These are phyloP conservation scores for Seriola dumerili DNA, from an alignment of 2,113 vertebrate species.

Conservation along the genomic window DNA sequence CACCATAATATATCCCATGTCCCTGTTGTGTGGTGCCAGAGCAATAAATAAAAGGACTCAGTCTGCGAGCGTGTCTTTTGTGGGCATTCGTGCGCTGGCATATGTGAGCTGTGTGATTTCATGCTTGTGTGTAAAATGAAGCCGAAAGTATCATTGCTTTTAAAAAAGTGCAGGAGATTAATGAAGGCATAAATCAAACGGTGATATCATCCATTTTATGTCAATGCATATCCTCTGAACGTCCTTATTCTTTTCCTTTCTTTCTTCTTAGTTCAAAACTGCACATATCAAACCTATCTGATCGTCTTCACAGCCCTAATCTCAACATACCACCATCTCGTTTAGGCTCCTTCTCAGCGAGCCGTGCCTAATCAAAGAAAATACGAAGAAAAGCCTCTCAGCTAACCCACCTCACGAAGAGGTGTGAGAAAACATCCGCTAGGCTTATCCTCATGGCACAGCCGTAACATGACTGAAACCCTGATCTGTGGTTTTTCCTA, in stretches of 20 bases:
- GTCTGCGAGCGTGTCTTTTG: conserved; percentile 44
- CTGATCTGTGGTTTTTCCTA: conserved; percentile 14
- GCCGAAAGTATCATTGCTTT: conserved; percentile 13
- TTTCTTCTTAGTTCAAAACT: neutral
- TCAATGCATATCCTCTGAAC: neutral
- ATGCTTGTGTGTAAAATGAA: conserved; percentile 50
- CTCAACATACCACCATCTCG: neutral
- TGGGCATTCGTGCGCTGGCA: conserved; percentile 33
- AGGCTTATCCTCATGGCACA: conserved; percentile 3
- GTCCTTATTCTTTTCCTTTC: neutral
- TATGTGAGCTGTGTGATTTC: conserved; percentile 50
- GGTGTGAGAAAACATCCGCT: conserved; percentile 40
- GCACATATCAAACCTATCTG: neutral
- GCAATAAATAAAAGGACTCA: conserved; percentile 56
- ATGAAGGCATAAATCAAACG: neutral
- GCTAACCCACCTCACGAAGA: conserved; percentile 22
- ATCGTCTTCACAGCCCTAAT: neutral
- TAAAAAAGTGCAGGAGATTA: neutral
- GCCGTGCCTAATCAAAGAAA: conserved; percentile 35
- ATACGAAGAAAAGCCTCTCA: conserved; percentile 19
- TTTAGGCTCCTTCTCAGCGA: conserved; percentile 18
- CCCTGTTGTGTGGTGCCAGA: conserved; percentile 52
- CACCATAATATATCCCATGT: conserved; percentile 56
- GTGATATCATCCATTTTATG: neutral
- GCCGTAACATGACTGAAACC: neutral